Evolutionary conservation across 2,797 vertebrate species (phyloP), one percentile per base, ranked within the genome.

Genomic region (Crypturellus tataupa): DNA sequence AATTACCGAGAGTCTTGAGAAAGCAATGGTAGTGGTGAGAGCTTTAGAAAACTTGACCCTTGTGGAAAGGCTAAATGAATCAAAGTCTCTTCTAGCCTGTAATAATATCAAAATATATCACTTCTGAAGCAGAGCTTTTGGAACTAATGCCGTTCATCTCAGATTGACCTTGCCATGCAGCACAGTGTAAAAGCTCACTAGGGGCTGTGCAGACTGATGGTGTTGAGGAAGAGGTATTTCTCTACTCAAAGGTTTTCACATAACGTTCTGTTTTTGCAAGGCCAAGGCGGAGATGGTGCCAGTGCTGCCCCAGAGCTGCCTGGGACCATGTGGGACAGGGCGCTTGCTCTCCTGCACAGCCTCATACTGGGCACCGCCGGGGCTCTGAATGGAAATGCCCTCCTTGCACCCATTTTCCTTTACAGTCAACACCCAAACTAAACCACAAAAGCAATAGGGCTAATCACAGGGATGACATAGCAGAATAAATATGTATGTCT

Each of bases 1-100:
- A 44, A 46, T 27, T 55, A 60, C n/a, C 72, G 12, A 69, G 14
- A 64, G 6, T 19, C 9, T 18, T 20, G 40, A 56, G 19, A 65
- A 72, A 60, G 25, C 0, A 1, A 24, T 23, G 27, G 7, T 27
- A 53, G 39, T 1, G 9, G 33, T 0, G 0, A 44, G 60, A 69
- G 4, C 10, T 69, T 73, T 60, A 76, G 64, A 46, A 89, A 79
- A 33, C 18, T 39, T 78, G 47, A 39, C 44, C 16, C 12, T 12
- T 0, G 1, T 23, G 24, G 31, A 80, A 83, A 55, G 37, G 40
- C 24, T 86, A 47, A 83, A 71, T 19, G n/a, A 88, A 56, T 4
- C 1, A 18, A 60, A 14, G 15, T n/a, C 7, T 67, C 39, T 68
- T 70, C 47, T 44, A 59, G 58, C 25, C 24, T 49, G 5, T 10